Conservation (phyloP, 2,113 vertebrate genomes). For the Mirounga angustirostris region DNA sequence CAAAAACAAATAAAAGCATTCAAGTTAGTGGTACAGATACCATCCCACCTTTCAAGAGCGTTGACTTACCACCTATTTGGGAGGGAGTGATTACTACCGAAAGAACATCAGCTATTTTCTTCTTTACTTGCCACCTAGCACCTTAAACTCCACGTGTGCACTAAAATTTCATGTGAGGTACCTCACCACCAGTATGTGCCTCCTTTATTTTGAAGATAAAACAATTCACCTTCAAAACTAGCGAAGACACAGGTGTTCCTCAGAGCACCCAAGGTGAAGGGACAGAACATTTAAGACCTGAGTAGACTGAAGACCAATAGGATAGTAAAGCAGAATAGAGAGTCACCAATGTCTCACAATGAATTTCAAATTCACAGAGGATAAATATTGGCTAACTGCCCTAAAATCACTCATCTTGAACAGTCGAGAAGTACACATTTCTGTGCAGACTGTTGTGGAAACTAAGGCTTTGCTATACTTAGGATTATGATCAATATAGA, state of each 20-base stretch:
- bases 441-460: neutral
- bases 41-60: neutral
- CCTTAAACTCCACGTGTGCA: neutral
- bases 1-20: conserved; percentile 8
- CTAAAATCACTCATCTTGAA: neutral
- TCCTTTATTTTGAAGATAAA: neutral
- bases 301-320: neutral
- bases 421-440: neutral
- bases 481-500: no score
- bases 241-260: neutral
- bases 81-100: neutral
- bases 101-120: neutral
- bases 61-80: conserved; percentile 19
- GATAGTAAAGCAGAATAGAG: neutral
- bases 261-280: neutral
- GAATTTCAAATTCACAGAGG: neutral
- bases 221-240: neutral
- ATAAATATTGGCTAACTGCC: neutral
- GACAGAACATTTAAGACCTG: neutral
- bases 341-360: neutral
- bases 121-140: neutral
- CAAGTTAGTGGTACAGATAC: neutral
- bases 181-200: neutral
- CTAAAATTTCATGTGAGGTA: neutral
- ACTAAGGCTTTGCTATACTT: neutral